Conservation (phyloP, 30 jellyfish, hydroid and myxozoan species). For the Chrysaora quinquecirrha region DNA sequence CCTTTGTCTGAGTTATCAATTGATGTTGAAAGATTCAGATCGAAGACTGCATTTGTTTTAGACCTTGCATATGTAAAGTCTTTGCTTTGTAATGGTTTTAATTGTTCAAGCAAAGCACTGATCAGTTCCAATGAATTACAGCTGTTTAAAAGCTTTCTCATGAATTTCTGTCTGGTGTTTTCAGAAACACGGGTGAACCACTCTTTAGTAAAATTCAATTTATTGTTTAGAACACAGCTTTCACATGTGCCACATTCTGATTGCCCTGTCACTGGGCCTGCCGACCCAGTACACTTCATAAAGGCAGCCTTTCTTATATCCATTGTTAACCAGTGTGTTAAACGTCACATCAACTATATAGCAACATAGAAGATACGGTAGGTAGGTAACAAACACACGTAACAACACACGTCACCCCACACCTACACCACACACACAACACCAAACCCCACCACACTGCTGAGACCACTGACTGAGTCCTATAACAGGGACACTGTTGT, state of each 20-base stretch:
- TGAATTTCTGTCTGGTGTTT: slow-evolving; percentile 46
- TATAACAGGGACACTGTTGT: too few relatives aligned
- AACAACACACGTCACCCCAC: too few relatives aligned
- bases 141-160: slow-evolving; percentile 22
- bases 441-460: too few relatives aligned
- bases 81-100: slow-evolving; percentile 56
- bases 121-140: slow-evolving; percentile 41
- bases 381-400: too few relatives aligned
- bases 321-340: too few relatives aligned
- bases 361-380: too few relatives aligned
- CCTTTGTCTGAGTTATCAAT: slow-evolving; percentile 17
- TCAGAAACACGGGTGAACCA: slow-evolving; percentile 61
- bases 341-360: too few relatives aligned
- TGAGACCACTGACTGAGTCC: too few relatives aligned
- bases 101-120: slow-evolving; percentile 36
- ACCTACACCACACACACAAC: too few relatives aligned
- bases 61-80: slow-evolving; percentile 73
- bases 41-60: slow-evolving; percentile 34
- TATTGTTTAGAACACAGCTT: slow-evolving; percentile 57
- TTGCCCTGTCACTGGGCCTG: too few relatives aligned
- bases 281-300: not conserved
- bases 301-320: too few relatives aligned
- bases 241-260: slow-evolving; percentile 68
- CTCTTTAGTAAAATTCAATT: slow-evolving; percentile 26
- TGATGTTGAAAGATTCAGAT: slow-evolving; percentile 13